Base-by-base conservation (phyloP, 1,140 invertebrate genomes). In the Hylyphantes graminicola region DNA sequence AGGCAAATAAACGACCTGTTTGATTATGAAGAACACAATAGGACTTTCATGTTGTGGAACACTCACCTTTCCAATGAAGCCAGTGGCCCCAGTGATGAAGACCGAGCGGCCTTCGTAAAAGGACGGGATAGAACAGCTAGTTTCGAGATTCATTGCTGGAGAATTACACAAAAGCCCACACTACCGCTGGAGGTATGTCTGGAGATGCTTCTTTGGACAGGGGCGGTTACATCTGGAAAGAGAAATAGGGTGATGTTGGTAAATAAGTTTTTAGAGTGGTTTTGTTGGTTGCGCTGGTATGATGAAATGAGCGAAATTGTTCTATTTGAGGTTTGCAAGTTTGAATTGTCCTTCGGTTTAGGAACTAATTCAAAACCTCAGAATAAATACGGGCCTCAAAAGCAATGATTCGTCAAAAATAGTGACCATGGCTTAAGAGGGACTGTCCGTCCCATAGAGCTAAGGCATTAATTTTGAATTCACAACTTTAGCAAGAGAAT, bases 11-110 rank as follows among this genome's bases (percentile, higher is more conserved):
- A 35, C 35, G 1, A 5, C 35, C 35, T 35, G 35, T 35, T 35
- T 5, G 2, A 35, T n/a, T 35, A 35, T 35, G 5, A 35, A 35
- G 35, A 35, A 35, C 35, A 35, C 35, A 35, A 35, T 35, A 35
- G 35, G 35, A 35, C 35, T 35, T 35, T 92, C 57, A 59, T n/a
- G 5, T 59, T 59, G 12, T n/a, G n/a, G n/a, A 59, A 3, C 92
- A 55, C 94, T 89, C 21, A 96, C 94, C 90, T 96, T 96, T 87
- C 91, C 95, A 87, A 92, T 91, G 89, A 94, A 96, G 87, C 92
- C 95, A 4, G 94, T 95, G 85, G 88, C 90, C 35, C 91, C 91
- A 48, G 91, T 91, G 5, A 92, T 87, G 87, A 98, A 95, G 19
- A 97, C 90, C 35, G 90, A 92, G 87, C 93, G 93, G 15, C 91